A percentile compares a stretch with the other conserved stretches of the same genome.
Conservation (phyloP, 2,888 invertebrate genomes). For the Drepanosiphum platanoidis region DNA sequence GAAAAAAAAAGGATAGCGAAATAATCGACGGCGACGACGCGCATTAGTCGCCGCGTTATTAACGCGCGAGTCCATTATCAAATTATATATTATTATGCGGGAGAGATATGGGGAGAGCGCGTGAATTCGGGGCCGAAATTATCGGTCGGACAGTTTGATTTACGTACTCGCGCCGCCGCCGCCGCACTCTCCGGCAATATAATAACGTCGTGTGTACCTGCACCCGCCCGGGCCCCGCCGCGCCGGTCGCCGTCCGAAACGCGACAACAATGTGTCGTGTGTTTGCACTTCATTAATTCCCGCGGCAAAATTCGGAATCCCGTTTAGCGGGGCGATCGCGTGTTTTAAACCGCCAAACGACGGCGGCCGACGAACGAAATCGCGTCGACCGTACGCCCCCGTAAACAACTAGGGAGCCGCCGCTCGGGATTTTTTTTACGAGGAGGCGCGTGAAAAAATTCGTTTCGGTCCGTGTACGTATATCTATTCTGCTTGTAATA, state of each 20-base stretch:
- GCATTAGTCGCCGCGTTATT: too few species aligned
- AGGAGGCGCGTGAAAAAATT: too few species aligned
- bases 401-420: too few species aligned
- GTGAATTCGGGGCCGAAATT: not conserved
- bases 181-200: too few species aligned
- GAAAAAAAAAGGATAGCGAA: too few species aligned
- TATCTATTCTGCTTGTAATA: too few species aligned
- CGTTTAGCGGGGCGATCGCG: not conserved
- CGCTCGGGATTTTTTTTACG: too few species aligned
- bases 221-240: not conserved
- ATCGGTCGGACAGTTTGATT: slow-evolving; percentile 1
- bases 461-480: too few species aligned
- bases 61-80: not conserved
- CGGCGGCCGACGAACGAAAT: not conserved
- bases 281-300: slow-evolving; percentile 34
- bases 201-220: not conserved
- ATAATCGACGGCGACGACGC: too few species aligned
- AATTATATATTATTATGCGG: not conserved
- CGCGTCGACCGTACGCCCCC: too few species aligned
- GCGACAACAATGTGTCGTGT: not conserved
- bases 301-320: not conserved
- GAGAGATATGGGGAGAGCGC: too few species aligned
- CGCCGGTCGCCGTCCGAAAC: not conserved
- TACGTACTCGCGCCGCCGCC: not conserved
- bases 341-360: not conserved